A percentile compares a stretch with the other conserved stretches of the same genome.
Evolutionary conservation across 2,888 invertebrate species (phyloP).

Genomic region (Polyommatus iphigenia): DNA sequence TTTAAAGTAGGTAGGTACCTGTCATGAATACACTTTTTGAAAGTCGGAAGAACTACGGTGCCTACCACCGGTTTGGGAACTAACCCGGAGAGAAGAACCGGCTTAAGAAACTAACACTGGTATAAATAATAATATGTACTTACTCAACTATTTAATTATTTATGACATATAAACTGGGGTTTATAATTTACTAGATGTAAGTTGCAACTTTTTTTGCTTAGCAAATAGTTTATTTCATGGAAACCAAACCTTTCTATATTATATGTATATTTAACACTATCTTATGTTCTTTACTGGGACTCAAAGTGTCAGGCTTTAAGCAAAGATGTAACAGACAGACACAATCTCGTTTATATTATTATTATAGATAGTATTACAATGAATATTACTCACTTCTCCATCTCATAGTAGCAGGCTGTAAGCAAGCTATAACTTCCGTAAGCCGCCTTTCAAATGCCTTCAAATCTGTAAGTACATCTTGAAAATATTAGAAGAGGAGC

Average conservation of each 20-base stretch:
- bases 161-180: not conserved
- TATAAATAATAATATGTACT: not conserved
- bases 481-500: constrained; percentile 39
- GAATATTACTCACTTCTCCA: constrained; percentile 90
- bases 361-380: not conserved
- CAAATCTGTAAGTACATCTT: constrained; percentile 85
- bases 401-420: constrained; percentile 95
- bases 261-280: too few relatives aligned
- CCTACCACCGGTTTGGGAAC: too few relatives aligned
- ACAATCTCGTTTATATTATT: not conserved
- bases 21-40: too few relatives aligned
- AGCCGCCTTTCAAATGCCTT: constrained; percentile 98
- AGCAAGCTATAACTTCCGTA: constrained; percentile 97
- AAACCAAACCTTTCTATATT: too few relatives aligned
- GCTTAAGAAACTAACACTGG: not conserved
- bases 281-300: not conserved
- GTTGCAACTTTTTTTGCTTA: not conserved
- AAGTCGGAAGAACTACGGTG: too few relatives aligned
- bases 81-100: too few relatives aligned
- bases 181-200: not conserved
- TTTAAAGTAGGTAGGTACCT: too few relatives aligned
- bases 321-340: not conserved
- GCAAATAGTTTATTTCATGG: too few relatives aligned
- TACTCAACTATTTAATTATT: not conserved
- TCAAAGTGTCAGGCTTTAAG: not conserved